Evolutionary conservation across 2,113 vertebrate genomes (phyloP).

Genomic region (Emydocephalus ijimae): DNA sequence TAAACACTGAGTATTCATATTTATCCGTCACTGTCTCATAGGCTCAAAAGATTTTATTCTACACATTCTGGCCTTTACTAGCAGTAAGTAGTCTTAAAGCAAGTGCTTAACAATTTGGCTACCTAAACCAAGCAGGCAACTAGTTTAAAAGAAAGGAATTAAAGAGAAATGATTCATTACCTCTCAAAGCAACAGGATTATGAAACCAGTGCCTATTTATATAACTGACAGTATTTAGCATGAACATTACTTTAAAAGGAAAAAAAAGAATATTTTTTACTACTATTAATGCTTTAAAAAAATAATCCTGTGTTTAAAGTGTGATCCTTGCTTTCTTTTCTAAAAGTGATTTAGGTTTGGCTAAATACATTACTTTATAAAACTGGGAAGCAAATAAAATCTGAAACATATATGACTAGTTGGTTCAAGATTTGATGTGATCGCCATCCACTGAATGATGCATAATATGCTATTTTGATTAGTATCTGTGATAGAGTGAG

Average conservation of each 20-base stretch:
- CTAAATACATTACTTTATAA: background rate
- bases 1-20: background rate
- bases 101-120: background rate
- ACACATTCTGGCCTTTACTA: background rate
- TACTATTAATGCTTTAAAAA: background rate
- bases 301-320: background rate
- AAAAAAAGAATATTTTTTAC: background rate
- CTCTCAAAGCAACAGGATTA: background rate
- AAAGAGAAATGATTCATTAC: background rate
- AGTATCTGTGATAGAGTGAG: background rate
- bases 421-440: background rate
- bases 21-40: background rate
- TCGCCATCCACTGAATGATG: background rate
- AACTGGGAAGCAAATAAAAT: background rate
- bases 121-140: background rate
- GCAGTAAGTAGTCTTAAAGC: background rate
- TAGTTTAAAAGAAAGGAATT: background rate
- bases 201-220: background rate
- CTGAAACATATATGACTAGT: background rate
- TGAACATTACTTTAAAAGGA: background rate
- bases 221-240: background rate
- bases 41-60: background rate
- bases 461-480: background rate
- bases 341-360: background rate
- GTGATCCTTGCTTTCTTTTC: background rate